Conservation (phyloP, 1,140 invertebrate genomes). For the Ooceraea biroi region DNA sequence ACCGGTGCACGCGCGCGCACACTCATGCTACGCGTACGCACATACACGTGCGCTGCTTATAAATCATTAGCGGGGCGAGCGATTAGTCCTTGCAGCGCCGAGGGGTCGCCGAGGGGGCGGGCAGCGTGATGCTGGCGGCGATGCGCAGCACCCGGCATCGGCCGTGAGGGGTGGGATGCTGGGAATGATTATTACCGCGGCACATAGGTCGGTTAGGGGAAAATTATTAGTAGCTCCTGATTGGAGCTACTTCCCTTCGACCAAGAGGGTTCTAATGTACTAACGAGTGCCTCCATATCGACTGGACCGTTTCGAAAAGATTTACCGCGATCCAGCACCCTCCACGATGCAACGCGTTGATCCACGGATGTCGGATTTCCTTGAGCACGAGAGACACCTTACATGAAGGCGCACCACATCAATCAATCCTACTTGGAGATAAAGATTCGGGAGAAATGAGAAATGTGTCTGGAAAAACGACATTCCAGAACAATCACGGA, state of each 20-base stretch:
- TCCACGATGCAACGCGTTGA: slow-evolving; percentile 18
- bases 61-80: slow-evolving; percentile 84
- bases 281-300: slow-evolving; percentile 74
- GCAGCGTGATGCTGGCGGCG: slow-evolving; percentile 56
- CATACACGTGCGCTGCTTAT: slow-evolving; percentile 80
- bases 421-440: neutral
- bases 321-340: slow-evolving; percentile 70
- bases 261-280: slow-evolving; percentile 78
- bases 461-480: neutral
- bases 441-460: neutral
- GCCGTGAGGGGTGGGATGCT: slow-evolving; percentile 59
- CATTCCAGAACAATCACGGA: neutral
- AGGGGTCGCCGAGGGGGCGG: slow-evolving; percentile 74
- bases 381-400: neutral
- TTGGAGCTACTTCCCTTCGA: slow-evolving; percentile 80
- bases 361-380: neutral
- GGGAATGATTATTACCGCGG: slow-evolving; percentile 82
- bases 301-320: slow-evolving; percentile 70
- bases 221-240: slow-evolving; percentile 84
- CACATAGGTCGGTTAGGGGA: slow-evolving; percentile 64
- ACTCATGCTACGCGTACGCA: slow-evolving; percentile 68
- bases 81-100: slow-evolving; percentile 82
- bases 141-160: slow-evolving; percentile 55
- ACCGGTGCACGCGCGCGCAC: neutral
- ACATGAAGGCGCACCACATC: neutral